Percentiles rank a stretch among this genome's conserved stretches.
Evolutionary conservation across 2,797 vertebrate genomes (phyloP).

Genomic region (Gymnoscopelus microlampas): DNA sequence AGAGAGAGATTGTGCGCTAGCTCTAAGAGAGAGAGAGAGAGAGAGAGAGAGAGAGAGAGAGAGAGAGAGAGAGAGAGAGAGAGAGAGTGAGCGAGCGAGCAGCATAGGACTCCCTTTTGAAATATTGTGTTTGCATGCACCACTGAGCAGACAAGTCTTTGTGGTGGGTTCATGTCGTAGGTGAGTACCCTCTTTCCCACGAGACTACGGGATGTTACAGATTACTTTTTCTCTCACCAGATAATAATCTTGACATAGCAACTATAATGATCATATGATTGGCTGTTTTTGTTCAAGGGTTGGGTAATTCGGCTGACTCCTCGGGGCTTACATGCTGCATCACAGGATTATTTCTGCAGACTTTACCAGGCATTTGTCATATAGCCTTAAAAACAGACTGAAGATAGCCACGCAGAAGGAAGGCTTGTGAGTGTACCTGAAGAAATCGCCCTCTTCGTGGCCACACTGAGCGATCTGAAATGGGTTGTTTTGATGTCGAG

Average conservation of each 20-base stretch:
- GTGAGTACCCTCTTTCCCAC: slow-evolving; percentile 60
- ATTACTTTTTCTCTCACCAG: slow-evolving; percentile 5
- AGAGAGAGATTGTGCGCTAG: slow-evolving; percentile 13
- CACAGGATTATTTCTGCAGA: slow-evolving; percentile 41
- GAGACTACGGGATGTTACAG: background rate
- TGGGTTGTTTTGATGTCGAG: slow-evolving; percentile 30
- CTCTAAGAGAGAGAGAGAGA: slow-evolving; percentile 10
- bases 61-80: slow-evolving; percentile 39
- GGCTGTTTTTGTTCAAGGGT: slow-evolving; percentile 22
- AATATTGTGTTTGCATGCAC: slow-evolving; percentile 32
- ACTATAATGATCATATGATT: slow-evolving; percentile 11
- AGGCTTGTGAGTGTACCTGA: slow-evolving; percentile 26
- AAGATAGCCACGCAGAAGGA: slow-evolving; percentile 19
- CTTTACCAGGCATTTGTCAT: slow-evolving; percentile 11
- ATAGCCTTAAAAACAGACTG: slow-evolving; percentile 14
- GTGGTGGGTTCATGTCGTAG: slow-evolving; percentile 44
- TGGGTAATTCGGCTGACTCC: slow-evolving; percentile 63
- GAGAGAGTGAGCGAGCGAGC: slow-evolving; percentile 38
- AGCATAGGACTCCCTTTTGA: slow-evolving; percentile 35
- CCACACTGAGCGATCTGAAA: slow-evolving; percentile 12
- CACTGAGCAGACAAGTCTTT: slow-evolving; percentile 20
- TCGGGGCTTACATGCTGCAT: slow-evolving; percentile 33
- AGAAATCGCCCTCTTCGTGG: slow-evolving; percentile 20
- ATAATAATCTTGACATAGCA: background rate
- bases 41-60: slow-evolving; percentile 37